Evolutionary conservation across 2,888 invertebrate genomes (phyloP).

Genomic region (Leptopilina syphax): DNA sequence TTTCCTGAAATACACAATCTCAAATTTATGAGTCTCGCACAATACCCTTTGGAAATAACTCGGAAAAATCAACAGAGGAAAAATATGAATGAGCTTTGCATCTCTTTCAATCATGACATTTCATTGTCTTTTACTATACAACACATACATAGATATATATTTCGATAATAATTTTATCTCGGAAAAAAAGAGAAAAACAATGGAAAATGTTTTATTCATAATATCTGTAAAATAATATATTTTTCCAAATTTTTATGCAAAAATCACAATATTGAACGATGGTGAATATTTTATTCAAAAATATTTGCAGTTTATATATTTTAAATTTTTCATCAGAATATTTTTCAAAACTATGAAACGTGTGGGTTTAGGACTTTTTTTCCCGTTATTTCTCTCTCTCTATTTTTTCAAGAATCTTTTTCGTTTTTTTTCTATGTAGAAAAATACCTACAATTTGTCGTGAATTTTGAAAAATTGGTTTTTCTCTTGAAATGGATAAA

Average conservation of each 20-base stretch:
- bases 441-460: not conserved
- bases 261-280: no score
- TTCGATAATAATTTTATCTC: no score
- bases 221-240: no score
- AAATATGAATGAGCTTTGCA: constrained; percentile 27
- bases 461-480: constrained; percentile 5
- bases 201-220: no score
- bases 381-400: not conserved
- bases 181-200: no score
- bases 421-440: not conserved
- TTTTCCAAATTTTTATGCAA: no score
- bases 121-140: not conserved
- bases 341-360: no score
- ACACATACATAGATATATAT: not conserved
- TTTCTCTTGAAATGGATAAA: not conserved
- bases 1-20: constrained; percentile 33
- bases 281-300: no score
- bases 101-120: constrained; percentile 27
- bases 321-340: no score
- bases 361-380: no score
- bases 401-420: not conserved
- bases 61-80: constrained; percentile 9
- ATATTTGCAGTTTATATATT: no score
- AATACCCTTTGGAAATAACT: constrained; percentile 1
- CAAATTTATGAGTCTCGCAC: constrained; percentile 26